Evolutionary conservation across 2,113 vertebrate genomes (phyloP).

Genomic region (Dasyprocta punctata): DNA sequence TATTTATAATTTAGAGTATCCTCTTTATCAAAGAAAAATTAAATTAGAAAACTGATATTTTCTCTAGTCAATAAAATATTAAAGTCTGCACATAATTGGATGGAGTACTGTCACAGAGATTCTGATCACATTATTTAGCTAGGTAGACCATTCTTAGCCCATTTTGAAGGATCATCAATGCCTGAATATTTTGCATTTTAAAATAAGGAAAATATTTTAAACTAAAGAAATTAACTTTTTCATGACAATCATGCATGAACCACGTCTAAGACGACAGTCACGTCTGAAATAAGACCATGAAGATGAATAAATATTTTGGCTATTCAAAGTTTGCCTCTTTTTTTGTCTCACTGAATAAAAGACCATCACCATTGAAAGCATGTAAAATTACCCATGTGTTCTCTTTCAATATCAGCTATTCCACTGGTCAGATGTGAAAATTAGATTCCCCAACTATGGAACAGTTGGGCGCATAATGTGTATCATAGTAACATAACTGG

Average conservation of each 20-base stretch:
- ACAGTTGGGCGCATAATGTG: neutral
- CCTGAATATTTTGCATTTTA: neutral
- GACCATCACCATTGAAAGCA: neutral
- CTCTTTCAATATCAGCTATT: neutral
- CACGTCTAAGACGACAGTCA: neutral
- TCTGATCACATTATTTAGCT: neutral
- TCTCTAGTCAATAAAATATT: neutral
- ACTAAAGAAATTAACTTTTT: neutral
- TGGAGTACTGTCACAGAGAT: neutral
- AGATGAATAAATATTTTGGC: neutral
- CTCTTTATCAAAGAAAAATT: neutral
- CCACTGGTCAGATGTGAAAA: neutral
- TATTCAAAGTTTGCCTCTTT: neutral
- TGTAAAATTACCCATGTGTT: neutral
- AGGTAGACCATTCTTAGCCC: neutral
- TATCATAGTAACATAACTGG: neutral
- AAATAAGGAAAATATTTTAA: neutral
- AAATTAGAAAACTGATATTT: neutral
- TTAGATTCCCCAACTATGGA: neutral
- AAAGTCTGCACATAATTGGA: neutral
- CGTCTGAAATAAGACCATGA: neutral
- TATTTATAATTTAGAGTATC: neutral
- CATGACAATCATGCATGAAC: neutral
- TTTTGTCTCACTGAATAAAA: neutral
- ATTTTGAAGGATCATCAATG: neutral